phyloP scores from a whole-genome alignment of 2,888 invertebrate genomes.

The Rhagophthalmus giganteus region DNA sequence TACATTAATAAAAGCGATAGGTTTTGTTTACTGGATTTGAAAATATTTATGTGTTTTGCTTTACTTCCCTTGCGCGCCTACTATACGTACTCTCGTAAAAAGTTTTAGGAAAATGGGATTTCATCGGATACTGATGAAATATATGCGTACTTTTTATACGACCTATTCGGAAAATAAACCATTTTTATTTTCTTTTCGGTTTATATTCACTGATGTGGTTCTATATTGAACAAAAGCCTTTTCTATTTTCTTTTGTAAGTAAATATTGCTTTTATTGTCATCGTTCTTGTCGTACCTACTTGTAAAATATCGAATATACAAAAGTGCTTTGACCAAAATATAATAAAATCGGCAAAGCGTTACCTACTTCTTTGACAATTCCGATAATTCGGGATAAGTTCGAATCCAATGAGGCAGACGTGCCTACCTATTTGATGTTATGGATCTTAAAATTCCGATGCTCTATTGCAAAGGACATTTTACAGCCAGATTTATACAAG shows the following conservation, averaged over 20 bases:
- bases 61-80: conserved; percentile 25
- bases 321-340: conserved; percentile 28
- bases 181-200: conserved; percentile 33
- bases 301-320: conserved; percentile 33
- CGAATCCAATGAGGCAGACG: conserved; percentile 22
- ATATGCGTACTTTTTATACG: conserved; percentile 36
- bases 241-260: conserved; percentile 28
- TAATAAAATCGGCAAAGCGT: conserved; percentile 32
- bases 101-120: conserved; percentile 36
- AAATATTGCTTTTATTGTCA: conserved; percentile 31
- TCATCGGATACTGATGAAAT: conserved; percentile 36
- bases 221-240: conserved; percentile 28
- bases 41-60: conserved; percentile 37
- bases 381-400: conserved; percentile 24
- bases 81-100: conserved; percentile 32
- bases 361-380: conserved; percentile 30
- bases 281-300: conserved; percentile 28
- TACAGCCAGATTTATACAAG: conserved; percentile 28
- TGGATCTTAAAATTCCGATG: conserved; percentile 12
- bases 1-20: conserved; percentile 34
- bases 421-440: conserved; percentile 14
- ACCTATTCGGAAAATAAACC: conserved; percentile 33
- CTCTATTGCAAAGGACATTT: conserved; percentile 21
- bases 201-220: conserved; percentile 29
- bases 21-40: conserved; percentile 38